A percentile compares a stretch with the other conserved stretches of the same genome.
Conservation (phyloP, 1,140 invertebrate genomes). For the Drosophila subpulchrella region DNA sequence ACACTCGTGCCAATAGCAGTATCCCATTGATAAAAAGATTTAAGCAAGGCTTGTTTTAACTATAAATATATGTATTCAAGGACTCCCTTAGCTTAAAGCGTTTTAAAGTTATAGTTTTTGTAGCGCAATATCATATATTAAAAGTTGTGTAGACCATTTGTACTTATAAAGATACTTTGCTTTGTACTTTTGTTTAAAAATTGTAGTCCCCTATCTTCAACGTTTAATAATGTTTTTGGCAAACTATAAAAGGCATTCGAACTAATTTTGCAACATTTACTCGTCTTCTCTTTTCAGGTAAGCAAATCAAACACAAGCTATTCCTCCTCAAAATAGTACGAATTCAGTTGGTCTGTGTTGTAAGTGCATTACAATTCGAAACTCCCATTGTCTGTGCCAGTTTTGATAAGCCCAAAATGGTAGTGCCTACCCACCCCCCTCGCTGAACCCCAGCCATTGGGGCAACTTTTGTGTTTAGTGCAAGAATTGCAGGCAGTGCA, state of each 20-base stretch:
- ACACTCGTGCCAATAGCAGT: too few species aligned
- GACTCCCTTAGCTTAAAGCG: too few species aligned
- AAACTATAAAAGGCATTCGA: too few species aligned
- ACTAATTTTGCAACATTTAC: neutral
- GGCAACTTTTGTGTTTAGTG: slow-evolving; percentile 9
- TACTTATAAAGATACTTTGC: neutral
- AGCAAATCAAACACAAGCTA: slow-evolving; percentile 27
- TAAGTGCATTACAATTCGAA: slow-evolving; percentile 36
- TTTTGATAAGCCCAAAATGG: slow-evolving; percentile 41
- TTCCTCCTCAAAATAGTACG: neutral
- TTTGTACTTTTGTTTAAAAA: neutral
- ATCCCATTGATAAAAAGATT: too few species aligned
- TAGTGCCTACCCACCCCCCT: neutral
- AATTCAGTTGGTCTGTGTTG: slow-evolving; percentile 8
- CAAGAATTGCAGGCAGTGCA: slow-evolving; percentile 20
- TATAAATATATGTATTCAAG: too few species aligned
- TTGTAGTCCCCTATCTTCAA: too few species aligned
- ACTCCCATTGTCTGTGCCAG: slow-evolving; percentile 25
- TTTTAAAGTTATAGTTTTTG: too few species aligned
- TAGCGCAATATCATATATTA: too few species aligned
- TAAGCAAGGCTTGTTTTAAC: too few species aligned
- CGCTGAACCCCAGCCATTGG: neutral
- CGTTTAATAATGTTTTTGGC: too few species aligned
- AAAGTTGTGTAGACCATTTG: too few species aligned
- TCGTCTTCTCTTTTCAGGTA: slow-evolving; percentile 55